Evolutionary conservation across 30 jellyfish, hydroid and myxozoan genomes (phyloP).

Genomic region (Catostylus mosaicus): DNA sequence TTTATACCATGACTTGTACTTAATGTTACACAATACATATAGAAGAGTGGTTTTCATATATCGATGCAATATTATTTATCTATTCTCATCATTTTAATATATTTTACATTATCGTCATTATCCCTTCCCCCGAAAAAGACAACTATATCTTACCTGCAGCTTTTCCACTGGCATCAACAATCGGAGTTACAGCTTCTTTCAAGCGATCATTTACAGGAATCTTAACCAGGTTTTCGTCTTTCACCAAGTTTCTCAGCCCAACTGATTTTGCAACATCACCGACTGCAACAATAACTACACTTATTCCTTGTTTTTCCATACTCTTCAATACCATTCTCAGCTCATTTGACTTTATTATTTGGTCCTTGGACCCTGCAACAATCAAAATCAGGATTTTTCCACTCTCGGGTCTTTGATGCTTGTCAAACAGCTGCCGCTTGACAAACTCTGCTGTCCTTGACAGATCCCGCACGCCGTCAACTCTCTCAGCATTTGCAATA

Average conservation of each 20-base stretch:
- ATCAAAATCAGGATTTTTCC: constrained; percentile 55
- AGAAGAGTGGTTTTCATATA: no score
- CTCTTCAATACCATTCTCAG: constrained; percentile 7
- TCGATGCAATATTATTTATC: no score
- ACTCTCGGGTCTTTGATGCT: not conserved
- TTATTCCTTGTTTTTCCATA: constrained; percentile 4
- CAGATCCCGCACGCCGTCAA: constrained; percentile 11
- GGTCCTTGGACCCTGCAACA: constrained; percentile 43
- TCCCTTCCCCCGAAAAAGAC: no score
- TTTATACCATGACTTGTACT: no score
- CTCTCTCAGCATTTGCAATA: not conserved
- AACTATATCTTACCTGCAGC: constrained; percentile 37
- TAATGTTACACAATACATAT: no score
- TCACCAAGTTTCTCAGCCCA: not conserved
- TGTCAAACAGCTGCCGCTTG: not conserved
- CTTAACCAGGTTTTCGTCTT: not conserved
- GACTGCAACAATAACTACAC: constrained; percentile 51
- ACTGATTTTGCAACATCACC: constrained; percentile 4
- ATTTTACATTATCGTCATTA: no score
- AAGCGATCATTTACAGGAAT: not conserved
- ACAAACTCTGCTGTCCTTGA: not conserved
- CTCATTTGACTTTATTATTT: not conserved
- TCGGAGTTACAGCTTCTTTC: constrained; percentile 1
- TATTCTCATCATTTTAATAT: no score
- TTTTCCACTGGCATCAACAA: constrained; percentile 30